These are phyloP conservation scores for Heliconius hewitsoni DNA, from an alignment of 1,140 invertebrate species.

Conservation along the genomic window DNA sequence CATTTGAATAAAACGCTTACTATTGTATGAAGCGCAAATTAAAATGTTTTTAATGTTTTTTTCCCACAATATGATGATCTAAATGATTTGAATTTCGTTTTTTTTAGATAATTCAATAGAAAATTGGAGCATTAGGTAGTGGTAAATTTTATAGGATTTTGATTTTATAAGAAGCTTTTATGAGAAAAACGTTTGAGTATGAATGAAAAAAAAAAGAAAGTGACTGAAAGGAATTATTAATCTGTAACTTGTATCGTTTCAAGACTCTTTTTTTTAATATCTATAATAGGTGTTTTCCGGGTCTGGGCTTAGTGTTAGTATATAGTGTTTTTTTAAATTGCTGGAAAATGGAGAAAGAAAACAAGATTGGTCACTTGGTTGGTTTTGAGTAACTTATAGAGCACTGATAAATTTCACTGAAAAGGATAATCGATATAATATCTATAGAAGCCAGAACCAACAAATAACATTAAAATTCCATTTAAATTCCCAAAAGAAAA, in stretches of 20 bases:
- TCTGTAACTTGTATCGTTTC: too few relatives aligned
- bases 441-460: not conserved
- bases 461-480: too few relatives aligned
- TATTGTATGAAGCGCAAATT: not conserved
- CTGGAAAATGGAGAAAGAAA: too few relatives aligned
- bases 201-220: too few relatives aligned
- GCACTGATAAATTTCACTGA: slow-evolving; percentile 10
- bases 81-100: not conserved
- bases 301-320: too few relatives aligned
- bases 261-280: too few relatives aligned
- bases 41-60: not conserved
- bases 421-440: not conserved
- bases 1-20: not conserved
- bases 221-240: too few relatives aligned
- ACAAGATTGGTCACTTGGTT: too few relatives aligned
- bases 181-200: too few relatives aligned
- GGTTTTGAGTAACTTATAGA: not conserved
- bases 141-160: not conserved
- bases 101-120: not conserved
- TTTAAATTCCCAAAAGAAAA: not conserved
- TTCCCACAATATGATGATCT: not conserved
- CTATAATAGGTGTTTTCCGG: too few relatives aligned
- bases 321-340: too few relatives aligned
- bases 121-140: not conserved
- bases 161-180: not conserved